Base-by-base conservation (phyloP, 2,113 vertebrate genomes). In the Gorsachius goisagi region DNA sequence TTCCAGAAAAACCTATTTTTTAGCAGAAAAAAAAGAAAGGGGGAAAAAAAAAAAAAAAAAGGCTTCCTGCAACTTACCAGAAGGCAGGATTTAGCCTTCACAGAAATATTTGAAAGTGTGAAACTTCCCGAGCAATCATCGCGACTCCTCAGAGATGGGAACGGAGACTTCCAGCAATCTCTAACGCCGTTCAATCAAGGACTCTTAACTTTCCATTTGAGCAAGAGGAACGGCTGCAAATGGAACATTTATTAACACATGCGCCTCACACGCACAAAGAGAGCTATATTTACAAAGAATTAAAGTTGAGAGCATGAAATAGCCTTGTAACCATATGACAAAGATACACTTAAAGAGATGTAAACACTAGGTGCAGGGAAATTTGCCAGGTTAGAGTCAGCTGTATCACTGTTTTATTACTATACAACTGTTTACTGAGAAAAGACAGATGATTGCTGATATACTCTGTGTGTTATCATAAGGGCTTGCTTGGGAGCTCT, bases 291-390 rank as follows among this genome's bases (percentile, higher is more conserved):
- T 97, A 94, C 96, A 97, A 96, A 97, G 97, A 97, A 97, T 97
- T 96, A 95, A 97, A 97, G 88, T 91, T 93, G 96, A 97, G 96
- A 97, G 96, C 93, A 97, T 93, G 95, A 95, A 97, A 97, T 96
- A 97, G 97, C 93, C 94, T 95, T 92, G 89, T 84, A 97, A 88
- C 90, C 82, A 86, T 62, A 44, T 90, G 95, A 95, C 84, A 96
- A 94, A 95, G 88, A 93, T 86, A 92, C 85, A 95, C 93, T 97
- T 96, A 80, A 92, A 96, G 90, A 96, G 89, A 95, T 66, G 85
- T 93, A 95, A 96, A 97, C 91, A 91, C 68, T 88, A 89, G 95
- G 76, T 95, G 73, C 63, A 78, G 85, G 94, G 83, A 93, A 95
- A 88, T 84, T 56, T 91, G 95, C 94, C 95, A 94, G 89, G 85